These are phyloP conservation scores for Calephelis nemesis DNA, from an alignment of 1,140 invertebrate species.

Conservation along the genomic window DNA sequence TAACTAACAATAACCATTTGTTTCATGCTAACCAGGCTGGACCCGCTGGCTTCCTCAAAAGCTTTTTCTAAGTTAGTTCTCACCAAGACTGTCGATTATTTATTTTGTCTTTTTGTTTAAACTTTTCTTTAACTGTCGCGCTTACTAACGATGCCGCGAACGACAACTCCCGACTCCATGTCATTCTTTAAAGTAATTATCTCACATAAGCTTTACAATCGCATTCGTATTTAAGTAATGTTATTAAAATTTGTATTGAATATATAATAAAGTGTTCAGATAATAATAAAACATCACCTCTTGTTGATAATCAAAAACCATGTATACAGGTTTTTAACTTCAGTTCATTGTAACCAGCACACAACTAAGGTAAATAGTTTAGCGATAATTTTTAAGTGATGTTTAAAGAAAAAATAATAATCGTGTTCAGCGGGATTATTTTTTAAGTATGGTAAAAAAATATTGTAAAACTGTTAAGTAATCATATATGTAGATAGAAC, in stretches of 20 bases:
- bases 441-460: conserved; percentile 69
- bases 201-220: conserved; percentile 62
- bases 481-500: conserved; percentile 72
- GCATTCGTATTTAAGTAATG: conserved; percentile 65
- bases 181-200: conserved; percentile 52
- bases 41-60: conserved; percentile 92
- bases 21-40: conserved; percentile 82
- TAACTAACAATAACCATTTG: conserved; percentile 52
- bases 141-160: conserved; percentile 48
- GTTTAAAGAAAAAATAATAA: conserved; percentile 65
- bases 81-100: conserved; percentile 76
- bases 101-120: conserved; percentile 66
- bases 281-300: conserved; percentile 63
- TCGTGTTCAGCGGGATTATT: conserved; percentile 75
- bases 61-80: conserved; percentile 89
- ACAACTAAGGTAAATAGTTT: conserved; percentile 74
- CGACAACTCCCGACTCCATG: conserved; percentile 55
- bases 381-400: conserved; percentile 71
- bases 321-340: conserved; percentile 51
- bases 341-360: conserved; percentile 66
- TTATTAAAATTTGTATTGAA: conserved; percentile 67
- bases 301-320: conserved; percentile 52
- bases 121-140: conserved; percentile 63
- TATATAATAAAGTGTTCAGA: conserved; percentile 73
- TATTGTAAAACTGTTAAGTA: conserved; percentile 76